These are phyloP conservation scores for Enteromius treurensis DNA, from an alignment of 2,797 vertebrate species.

Conservation along the genomic window DNA sequence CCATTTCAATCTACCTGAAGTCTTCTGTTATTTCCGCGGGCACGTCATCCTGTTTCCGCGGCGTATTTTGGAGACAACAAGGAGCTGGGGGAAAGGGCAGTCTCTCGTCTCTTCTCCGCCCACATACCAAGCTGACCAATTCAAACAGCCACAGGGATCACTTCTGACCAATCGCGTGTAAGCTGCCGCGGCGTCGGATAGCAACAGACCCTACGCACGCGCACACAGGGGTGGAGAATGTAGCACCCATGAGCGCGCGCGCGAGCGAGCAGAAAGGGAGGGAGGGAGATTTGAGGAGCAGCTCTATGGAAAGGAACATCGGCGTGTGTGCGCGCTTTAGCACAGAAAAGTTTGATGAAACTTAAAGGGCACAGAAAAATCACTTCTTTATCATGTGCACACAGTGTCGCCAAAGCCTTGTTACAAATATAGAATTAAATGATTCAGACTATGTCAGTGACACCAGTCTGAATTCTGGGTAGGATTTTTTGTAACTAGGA, in stretches of 20 bases:
- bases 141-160: slow-evolving; percentile 58
- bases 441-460: not conserved
- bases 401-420: not conserved
- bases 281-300: slow-evolving; percentile 40
- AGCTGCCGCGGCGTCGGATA: slow-evolving; percentile 83
- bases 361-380: slow-evolving; percentile 61
- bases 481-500: too few relatives aligned
- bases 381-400: not conserved
- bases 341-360: slow-evolving; percentile 72
- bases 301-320: slow-evolving; percentile 34
- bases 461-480: not conserved
- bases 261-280: slow-evolving; percentile 38
- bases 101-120: slow-evolving; percentile 71
- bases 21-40: slow-evolving; percentile 80
- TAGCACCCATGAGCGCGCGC: slow-evolving; percentile 60
- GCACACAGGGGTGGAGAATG: slow-evolving; percentile 70
- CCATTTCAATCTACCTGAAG: slow-evolving; percentile 76
- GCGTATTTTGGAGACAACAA: slow-evolving; percentile 70
- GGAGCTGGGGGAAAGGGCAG: slow-evolving; percentile 67
- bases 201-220: slow-evolving; percentile 80
- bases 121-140: slow-evolving; percentile 72
- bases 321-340: slow-evolving; percentile 64
- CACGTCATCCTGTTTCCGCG: slow-evolving; percentile 77
- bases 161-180: slow-evolving; percentile 71
- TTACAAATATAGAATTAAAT: not conserved